Percentiles rank a stretch among this genome's conserved stretches.
phyloP scores from a whole-genome alignment of 1,140 invertebrate genomes.

The Drosophila teissieri region DNA sequence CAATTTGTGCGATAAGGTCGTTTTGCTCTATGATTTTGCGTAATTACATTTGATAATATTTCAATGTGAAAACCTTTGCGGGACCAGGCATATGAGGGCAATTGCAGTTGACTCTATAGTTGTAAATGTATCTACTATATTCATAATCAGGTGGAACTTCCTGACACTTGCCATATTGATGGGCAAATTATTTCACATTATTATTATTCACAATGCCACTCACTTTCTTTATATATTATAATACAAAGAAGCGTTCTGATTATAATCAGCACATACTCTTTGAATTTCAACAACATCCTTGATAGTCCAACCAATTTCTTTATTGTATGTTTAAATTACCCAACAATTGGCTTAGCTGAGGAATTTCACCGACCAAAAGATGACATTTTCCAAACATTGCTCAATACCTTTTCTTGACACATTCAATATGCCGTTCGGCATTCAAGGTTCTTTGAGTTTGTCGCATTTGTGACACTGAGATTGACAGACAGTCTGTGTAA shows the following conservation, averaged over 20 bases:
- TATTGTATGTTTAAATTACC: background rate
- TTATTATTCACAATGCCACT: background rate
- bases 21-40: slow-evolving; percentile 78
- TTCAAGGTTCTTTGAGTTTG: slow-evolving; percentile 36
- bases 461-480: slow-evolving; percentile 16
- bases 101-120: background rate
- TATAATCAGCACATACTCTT: background rate
- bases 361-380: slow-evolving; percentile 13
- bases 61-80: slow-evolving; percentile 61
- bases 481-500: slow-evolving; percentile 4
- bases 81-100: slow-evolving; percentile 7
- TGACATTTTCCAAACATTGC: slow-evolving; percentile 8
- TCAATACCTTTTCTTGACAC: slow-evolving; percentile 30
- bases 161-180: background rate
- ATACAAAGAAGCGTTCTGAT: background rate
- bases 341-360: slow-evolving; percentile 14
- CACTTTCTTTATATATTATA: too few relatives aligned
- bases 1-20: slow-evolving; percentile 78
- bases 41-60: slow-evolving; percentile 79
- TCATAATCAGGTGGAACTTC: slow-evolving; percentile 3
- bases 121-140: background rate
- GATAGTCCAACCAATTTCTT: background rate
- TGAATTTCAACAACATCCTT: background rate
- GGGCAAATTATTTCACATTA: background rate
- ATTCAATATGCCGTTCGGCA: slow-evolving; percentile 33